Percentiles rank a stretch among this genome's conserved stretches.
Evolutionary conservation across 1,140 invertebrate species (phyloP).

Genomic region (Aricia agestis): DNA sequence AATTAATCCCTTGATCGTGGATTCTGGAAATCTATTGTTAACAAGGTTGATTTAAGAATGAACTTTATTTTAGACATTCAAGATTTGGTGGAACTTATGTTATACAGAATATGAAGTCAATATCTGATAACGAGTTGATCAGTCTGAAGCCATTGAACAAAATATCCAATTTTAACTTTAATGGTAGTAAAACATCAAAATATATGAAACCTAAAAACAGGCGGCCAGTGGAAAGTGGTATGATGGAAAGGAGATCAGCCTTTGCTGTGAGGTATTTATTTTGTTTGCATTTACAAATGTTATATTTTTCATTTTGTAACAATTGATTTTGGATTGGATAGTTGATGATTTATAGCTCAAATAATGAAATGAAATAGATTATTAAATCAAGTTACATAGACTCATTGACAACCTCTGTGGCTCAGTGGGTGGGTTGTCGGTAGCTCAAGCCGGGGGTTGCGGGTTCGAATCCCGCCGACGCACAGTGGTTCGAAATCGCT

Average conservation of each 20-base stretch:
- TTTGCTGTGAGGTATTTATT: conserved; percentile 58
- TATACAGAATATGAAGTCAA: conserved; percentile 94
- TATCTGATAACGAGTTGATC: conserved; percentile 93
- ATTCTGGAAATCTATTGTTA: too few species aligned
- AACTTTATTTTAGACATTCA: conserved; percentile 81
- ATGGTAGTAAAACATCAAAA: conserved; percentile 82
- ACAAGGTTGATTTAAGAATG: too few species aligned
- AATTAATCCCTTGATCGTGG: too few species aligned
- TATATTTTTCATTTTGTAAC: background rate
- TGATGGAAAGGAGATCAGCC: conserved; percentile 59
- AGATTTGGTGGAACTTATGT: conserved; percentile 95
- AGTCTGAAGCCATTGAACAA: conserved; percentile 90
- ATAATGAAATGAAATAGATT: too few species aligned
- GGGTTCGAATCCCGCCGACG: too few species aligned
- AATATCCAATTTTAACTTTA: conserved; percentile 85
- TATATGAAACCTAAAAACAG: conserved; percentile 61
- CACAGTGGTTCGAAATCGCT: too few species aligned
- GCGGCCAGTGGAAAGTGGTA: conserved; percentile 58
- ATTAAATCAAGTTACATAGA: too few species aligned
- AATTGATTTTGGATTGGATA: too few species aligned
- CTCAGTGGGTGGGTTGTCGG: too few species aligned
- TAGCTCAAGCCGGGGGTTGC: too few species aligned
- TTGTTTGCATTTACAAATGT: background rate
- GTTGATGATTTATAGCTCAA: too few species aligned
- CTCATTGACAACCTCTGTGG: too few species aligned